Conservation (phyloP, 2,797 vertebrate genomes). For the Labroides dimidiatus region DNA sequence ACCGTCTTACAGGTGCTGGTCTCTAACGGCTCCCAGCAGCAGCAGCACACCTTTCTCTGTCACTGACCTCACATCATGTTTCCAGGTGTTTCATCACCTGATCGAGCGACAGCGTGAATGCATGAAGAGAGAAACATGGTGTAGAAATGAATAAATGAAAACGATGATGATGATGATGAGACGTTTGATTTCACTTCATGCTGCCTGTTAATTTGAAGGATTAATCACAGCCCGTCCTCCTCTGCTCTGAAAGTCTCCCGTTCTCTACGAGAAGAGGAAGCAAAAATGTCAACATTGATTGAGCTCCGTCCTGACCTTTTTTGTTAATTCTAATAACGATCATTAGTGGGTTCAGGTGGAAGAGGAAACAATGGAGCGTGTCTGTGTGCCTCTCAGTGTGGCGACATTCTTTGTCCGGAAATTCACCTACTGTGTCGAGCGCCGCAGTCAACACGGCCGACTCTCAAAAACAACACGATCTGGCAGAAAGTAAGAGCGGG, state of each 20-base stretch:
- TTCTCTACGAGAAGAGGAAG: conserved; percentile 7
- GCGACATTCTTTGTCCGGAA: conserved; percentile 28
- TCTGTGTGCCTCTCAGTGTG: conserved; percentile 29
- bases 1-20: no score
- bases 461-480: conserved; percentile 2
- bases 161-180: no score
- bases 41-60: no score
- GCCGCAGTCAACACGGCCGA: conserved; percentile 25
- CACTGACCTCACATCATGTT: no score
- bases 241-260: conserved; percentile 4
- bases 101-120: no score
- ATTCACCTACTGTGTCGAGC: conserved; percentile 28
- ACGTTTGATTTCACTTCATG: no score
- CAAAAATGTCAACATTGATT: conserved; percentile 35
- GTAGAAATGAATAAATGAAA: no score
- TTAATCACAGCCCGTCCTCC: not conserved
- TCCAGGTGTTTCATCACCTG: no score
- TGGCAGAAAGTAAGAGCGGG: conserved; percentile 20
- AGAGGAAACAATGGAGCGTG: conserved; percentile 15
- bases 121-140: no score
- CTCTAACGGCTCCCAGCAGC: no score
- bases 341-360: conserved; percentile 33
- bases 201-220: no score
- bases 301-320: conserved; percentile 34
- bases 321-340: conserved; percentile 37